Base-by-base conservation (phyloP, 2,113 vertebrate genomes). In the Sturnus vulgaris region DNA sequence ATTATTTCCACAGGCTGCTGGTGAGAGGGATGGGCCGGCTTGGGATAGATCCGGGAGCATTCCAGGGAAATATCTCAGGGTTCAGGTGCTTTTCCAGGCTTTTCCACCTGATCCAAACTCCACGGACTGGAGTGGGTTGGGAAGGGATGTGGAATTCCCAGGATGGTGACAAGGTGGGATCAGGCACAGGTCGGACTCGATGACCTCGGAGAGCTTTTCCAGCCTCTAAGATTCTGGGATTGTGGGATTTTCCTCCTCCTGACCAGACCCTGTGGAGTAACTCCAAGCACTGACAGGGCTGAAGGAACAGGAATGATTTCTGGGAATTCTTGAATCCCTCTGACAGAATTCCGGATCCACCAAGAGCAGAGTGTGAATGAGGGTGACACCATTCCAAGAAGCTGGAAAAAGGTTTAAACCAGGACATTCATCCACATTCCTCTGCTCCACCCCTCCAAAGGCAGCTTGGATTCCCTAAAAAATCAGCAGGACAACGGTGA, bases 311-410 rank as follows among this genome's bases (percentile, higher is more conserved):
- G 82, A 23, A 75, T 5, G 4, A 56, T 65, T 1, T 12, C 42
- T 0, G 3, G 70, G 42, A 75, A 65, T 57, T 65, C 42, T 19
- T 13, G 12, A 30, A 75, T 35, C 35, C 24, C 24, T 65, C 15
- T 28, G 42, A 11, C 12, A 2, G 40, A 0, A 0, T 16, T 19
- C 50, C 30, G 1, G 0, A 1, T 27, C 3, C 0, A 0, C 40
- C 2, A 0, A 39, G 17, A 22, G n/a, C 28, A 12, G 40, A 28
- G 28, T 0, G 0, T 0, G 2, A 28, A 5, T 0, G 5, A 28
- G 24, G 30, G 12, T 15, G 6, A 65, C 1, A 0, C 10, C 2
- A 57, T 49, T 49, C 82, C 42, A 13, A 30, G 8, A 40, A 73
- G 23, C 11, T 28, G 69, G 59, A 46, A 55, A 64, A 73, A 11